Evolutionary conservation across 2,113 vertebrate species (phyloP), one percentile per base, ranked within the genome.

Genomic region (Anas platyrhynchos): DNA sequence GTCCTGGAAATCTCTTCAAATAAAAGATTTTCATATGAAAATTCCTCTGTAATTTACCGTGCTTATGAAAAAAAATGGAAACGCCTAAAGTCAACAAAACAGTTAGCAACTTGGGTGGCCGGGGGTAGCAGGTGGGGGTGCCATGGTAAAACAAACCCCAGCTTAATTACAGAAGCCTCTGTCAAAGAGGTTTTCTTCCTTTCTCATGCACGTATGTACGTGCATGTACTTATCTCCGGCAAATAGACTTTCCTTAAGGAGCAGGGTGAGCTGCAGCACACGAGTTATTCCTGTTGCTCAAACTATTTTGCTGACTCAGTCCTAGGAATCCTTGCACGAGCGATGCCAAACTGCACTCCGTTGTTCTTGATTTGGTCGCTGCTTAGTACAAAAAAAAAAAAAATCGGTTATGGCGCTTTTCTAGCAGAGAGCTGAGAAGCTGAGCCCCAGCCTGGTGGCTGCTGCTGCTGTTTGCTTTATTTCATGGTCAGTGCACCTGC

Each of bases 41-140:
- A 87, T 83, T 63, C 65, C 72, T 59, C 67, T 52, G 67, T 76
- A 78, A 88, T 90, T 94, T 79, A 90, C 56, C 11, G 76, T 91
- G 86, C 68, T 88, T 58, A 34, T 36, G 32, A 62, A 56, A 46
- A 52, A 56, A 62, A 48, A 23, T 46, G 62, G 91, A 73, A 94
- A 50, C 0, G 7, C 66, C 54, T 83, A 5, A 80, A 93, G 83
- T 93, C 68, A 89, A 52, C 1, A 6, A 31, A 54, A 93, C 59
- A 80, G 80, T 38, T 79, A 14, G 4, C 68, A 69, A 32, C 59
- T 25, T 95, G 97, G 92, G 96, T 96, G 96, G 96, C 85, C 92
- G 1, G 31, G 78, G 81, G 36, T 78, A 92, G 84, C 94, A 94
- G 91, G 89, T 87, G 87, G 88, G 89, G 65, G 91, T 90, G 83